A percentile compares a stretch with the other conserved stretches of the same genome.
Conservation (phyloP, 2,888 invertebrate genomes). For the Polietes domitor region DNA sequence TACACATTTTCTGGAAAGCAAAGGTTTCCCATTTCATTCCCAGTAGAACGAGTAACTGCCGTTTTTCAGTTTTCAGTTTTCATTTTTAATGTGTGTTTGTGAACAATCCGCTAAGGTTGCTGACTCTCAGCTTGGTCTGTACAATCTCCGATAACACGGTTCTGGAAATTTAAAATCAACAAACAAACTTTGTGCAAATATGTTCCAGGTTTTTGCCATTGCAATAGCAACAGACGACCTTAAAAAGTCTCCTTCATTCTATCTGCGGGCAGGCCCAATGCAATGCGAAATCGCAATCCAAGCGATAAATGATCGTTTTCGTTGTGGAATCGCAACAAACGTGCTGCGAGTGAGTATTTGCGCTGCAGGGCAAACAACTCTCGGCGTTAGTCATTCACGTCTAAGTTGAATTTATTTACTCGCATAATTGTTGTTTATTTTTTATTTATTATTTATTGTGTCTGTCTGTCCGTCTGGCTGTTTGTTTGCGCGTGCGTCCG, state of each 20-base stretch:
- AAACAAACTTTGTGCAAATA: slow-evolving; percentile 14
- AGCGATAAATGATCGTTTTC: slow-evolving; percentile 3
- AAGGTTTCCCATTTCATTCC: slow-evolving; percentile 17
- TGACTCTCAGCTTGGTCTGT: slow-evolving; percentile 21
- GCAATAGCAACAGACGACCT: slow-evolving; percentile 24
- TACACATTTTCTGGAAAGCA: too few relatives aligned
- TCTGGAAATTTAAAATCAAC: slow-evolving; percentile 11
- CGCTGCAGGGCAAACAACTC: neutral
- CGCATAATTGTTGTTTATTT: neutral
- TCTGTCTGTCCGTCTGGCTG: neutral
- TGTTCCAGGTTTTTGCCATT: neutral
- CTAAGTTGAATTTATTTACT: slow-evolving; percentile 21
- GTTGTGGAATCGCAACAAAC: neutral
- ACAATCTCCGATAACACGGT: slow-evolving; percentile 29
- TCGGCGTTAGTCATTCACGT: slow-evolving; percentile 24
- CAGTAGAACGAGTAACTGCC: neutral
- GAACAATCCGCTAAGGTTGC: slow-evolving; percentile 1
- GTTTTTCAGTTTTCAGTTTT: neutral
- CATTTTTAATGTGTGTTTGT: neutral
- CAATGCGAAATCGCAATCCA: neutral
- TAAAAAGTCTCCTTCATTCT: neutral
- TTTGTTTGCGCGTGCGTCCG: neutral
- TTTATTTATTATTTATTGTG: slow-evolving; percentile 5
- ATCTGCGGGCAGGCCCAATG: too few relatives aligned
- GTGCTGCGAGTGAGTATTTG: neutral